Conservation (phyloP, 2,888 invertebrate species). For the Timema podura region DNA sequence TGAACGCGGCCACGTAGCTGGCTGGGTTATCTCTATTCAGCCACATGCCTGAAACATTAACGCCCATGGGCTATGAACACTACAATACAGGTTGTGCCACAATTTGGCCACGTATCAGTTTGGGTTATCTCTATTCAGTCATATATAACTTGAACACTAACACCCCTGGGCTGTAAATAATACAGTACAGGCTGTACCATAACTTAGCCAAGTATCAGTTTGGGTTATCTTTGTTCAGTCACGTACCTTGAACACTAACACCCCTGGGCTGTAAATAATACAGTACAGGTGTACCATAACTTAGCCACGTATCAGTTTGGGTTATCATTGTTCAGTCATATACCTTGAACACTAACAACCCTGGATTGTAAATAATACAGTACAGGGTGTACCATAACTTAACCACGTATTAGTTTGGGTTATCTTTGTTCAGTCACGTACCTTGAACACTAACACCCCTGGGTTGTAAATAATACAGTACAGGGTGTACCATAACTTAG, state of each 20-base stretch:
- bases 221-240: too few species aligned
- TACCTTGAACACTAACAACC: too few species aligned
- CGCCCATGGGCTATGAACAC: conserved; percentile 17
- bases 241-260: too few species aligned
- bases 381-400: too few species aligned
- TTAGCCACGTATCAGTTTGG: too few species aligned
- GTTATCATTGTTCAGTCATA: too few species aligned
- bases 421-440: conserved; percentile 56
- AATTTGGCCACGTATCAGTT: not conserved
- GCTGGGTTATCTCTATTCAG: conserved; percentile 62
- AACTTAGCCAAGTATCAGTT: too few species aligned
- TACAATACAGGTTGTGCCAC: not conserved
- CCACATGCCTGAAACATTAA: conserved; percentile 53
- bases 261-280: too few species aligned
- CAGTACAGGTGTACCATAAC: too few species aligned
- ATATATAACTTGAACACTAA: not conserved
- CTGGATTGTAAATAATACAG: too few species aligned
- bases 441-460: conserved; percentile 46
- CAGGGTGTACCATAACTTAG: conserved; percentile 1
- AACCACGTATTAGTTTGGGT: too few species aligned
- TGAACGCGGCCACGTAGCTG: conserved; percentile 66
- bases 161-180: conserved; percentile 10
- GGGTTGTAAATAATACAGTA: too few species aligned
- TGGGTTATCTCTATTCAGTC: not conserved
- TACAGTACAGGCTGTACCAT: not conserved